Evolutionary conservation across 2,888 invertebrate genomes (phyloP).

Genomic region (Mesopsocus fuscifrons): DNA sequence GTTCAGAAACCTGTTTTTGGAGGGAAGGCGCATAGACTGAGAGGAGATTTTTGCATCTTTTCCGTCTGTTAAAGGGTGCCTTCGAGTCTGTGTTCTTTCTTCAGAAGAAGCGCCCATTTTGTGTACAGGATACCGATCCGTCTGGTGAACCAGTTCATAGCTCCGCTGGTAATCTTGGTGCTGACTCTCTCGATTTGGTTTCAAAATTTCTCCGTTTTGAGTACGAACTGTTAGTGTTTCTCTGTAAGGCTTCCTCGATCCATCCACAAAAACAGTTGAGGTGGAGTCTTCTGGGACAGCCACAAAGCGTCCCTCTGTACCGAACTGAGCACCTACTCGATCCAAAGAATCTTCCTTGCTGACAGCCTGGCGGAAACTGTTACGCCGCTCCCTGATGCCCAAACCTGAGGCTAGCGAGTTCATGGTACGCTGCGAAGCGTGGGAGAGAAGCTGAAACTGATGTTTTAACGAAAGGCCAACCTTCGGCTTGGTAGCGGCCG

Average conservation of each 20-base stretch:
- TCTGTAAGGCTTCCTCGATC: background rate
- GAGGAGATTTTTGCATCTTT: background rate
- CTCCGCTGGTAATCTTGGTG: background rate
- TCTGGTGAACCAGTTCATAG: no score
- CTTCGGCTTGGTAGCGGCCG: background rate
- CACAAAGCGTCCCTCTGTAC: slow-evolving; percentile 13
- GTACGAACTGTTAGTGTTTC: slow-evolving; percentile 1
- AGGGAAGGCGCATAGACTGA: background rate
- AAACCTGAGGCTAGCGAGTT: slow-evolving; percentile 18
- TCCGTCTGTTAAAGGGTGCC: background rate
- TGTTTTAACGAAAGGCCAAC: background rate
- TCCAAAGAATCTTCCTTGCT: slow-evolving; percentile 18
- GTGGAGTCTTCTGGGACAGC: slow-evolving; percentile 1
- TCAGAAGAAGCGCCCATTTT: no score
- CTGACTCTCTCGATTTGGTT: background rate
- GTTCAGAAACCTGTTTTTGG: background rate
- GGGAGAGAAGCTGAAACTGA: slow-evolving; percentile 12
- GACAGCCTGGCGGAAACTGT: slow-evolving; percentile 22
- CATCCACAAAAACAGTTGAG: slow-evolving; percentile 4
- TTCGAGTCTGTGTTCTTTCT: background rate
- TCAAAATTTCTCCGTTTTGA: slow-evolving; percentile 4
- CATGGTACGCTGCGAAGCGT: slow-evolving; percentile 16
- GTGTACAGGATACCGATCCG: no score
- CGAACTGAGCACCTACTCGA: background rate
- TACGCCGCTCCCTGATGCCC: slow-evolving; percentile 21